Conservation (phyloP, 53 echinoderm and acorn worm species). For the Glandiceps talaboti region DNA sequence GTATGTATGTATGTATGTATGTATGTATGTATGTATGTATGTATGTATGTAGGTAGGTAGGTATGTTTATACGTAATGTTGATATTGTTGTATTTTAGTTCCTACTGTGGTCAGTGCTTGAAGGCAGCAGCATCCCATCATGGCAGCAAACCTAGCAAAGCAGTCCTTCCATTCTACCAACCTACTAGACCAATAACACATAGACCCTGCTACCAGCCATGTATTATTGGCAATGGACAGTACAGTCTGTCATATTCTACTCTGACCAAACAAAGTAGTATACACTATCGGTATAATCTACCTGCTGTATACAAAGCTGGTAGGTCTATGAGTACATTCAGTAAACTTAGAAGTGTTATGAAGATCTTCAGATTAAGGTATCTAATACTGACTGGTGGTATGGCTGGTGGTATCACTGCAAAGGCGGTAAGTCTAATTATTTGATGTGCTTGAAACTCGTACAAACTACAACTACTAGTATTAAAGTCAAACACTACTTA, state of each 20-base stretch:
- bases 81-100: too few relatives aligned
- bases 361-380: conserved; percentile 60
- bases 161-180: not conserved
- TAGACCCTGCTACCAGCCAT: too few relatives aligned
- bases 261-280: not conserved
- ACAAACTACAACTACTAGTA: too few relatives aligned
- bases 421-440: conserved; percentile 66
- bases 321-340: not conserved
- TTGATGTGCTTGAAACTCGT: too few relatives aligned
- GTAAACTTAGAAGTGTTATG: not conserved
- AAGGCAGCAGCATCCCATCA: not conserved
- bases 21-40: too few relatives aligned
- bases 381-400: conserved; percentile 70
- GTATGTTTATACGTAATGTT: too few relatives aligned
- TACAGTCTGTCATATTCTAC: conserved; percentile 4
- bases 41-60: too few relatives aligned
- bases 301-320: not conserved
- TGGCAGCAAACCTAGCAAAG: not conserved
- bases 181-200: not conserved
- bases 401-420: conserved; percentile 70
- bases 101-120: conserved; percentile 6
- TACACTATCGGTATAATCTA: not conserved
- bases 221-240: too few relatives aligned
- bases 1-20: too few relatives aligned
- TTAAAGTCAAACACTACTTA: too few relatives aligned